Conservation (phyloP, 2,113 vertebrate genomes). For the Microtus ochrogaster region DNA sequence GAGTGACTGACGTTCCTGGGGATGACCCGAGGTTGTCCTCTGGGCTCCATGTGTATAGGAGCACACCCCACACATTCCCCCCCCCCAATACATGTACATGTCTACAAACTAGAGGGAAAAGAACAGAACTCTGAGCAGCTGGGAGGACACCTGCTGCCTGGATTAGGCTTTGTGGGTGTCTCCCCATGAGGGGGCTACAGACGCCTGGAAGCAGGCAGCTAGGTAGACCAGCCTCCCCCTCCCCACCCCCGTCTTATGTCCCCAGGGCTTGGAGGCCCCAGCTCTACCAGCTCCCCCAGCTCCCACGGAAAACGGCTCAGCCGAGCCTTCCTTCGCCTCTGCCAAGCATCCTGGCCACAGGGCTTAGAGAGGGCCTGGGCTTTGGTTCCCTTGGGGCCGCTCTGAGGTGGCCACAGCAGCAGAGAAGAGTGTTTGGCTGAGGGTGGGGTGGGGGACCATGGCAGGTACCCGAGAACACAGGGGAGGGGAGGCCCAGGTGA, state of each 20-base stretch:
- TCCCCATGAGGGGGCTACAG: background rate
- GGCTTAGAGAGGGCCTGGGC: accelerated
- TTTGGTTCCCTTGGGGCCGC: background rate
- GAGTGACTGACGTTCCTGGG: background rate
- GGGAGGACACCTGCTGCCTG: background rate
- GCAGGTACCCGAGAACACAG: background rate
- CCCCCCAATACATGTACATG: background rate
- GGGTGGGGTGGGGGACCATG: accelerated
- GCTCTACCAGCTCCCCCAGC: background rate
- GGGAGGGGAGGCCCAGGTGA: background rate
- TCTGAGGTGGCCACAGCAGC: background rate
- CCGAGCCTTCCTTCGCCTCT: background rate
- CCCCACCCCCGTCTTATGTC: background rate
- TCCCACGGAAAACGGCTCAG: background rate
- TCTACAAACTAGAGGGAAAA: background rate
- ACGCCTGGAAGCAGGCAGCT: background rate
- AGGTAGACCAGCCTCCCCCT: background rate
- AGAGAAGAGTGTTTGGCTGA: background rate
- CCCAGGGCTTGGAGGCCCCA: background rate
- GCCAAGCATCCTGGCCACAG: background rate
- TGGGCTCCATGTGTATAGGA: background rate
- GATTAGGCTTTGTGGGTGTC: background rate
- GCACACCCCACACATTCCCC: background rate
- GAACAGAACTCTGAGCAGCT: background rate
- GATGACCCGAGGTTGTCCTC: background rate